These are phyloP conservation scores for Gymnothorax reevesii DNA, from an alignment of 2,797 vertebrate genomes.

Conservation along the genomic window DNA sequence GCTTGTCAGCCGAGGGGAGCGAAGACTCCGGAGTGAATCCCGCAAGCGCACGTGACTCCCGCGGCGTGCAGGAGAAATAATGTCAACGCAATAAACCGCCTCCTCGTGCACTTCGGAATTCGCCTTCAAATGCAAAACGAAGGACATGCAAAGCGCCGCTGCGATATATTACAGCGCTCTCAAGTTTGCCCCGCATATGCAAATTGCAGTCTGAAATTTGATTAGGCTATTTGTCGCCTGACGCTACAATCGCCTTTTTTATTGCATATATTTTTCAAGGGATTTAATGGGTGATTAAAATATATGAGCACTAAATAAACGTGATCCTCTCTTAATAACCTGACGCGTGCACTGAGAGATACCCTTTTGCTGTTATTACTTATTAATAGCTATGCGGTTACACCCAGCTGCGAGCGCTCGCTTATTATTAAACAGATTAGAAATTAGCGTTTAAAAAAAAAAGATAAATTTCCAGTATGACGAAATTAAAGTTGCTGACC, in stretches of 20 bases:
- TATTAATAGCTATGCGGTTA: constrained; percentile 60
- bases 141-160: background rate
- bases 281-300: background rate
- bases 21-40: background rate
- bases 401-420: constrained; percentile 55
- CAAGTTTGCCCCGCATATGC: background rate
- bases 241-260: background rate
- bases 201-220: background rate
- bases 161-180: background rate
- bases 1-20: constrained; percentile 21
- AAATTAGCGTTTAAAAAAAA: constrained; percentile 50
- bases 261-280: background rate
- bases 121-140: background rate
- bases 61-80: background rate
- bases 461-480: constrained; percentile 46
- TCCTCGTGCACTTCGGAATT: constrained; percentile 13
- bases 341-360: constrained; percentile 34
- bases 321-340: background rate
- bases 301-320: background rate
- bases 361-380: constrained; percentile 65
- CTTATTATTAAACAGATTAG: constrained; percentile 60
- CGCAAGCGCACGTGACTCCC: background rate
- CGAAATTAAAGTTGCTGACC: constrained; percentile 24
- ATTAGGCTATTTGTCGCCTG: background rate
- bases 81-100: background rate